These are phyloP conservation scores for Tapirus indicus DNA, from an alignment of 2,797 vertebrate species.

Conservation along the genomic window DNA sequence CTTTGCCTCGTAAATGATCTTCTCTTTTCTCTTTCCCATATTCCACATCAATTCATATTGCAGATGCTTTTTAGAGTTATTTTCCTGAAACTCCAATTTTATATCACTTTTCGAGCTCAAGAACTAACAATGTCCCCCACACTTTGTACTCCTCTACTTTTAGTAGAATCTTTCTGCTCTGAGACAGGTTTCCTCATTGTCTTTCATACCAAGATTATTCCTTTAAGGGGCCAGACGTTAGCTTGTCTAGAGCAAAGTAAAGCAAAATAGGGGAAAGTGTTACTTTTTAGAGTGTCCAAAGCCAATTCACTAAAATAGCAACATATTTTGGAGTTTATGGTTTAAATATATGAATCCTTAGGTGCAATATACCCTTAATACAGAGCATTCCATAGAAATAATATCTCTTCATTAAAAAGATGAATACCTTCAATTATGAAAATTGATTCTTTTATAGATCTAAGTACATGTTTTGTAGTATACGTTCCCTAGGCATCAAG, in stretches of 20 bases:
- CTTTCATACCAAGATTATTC: not conserved
- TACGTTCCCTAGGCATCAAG: conserved; percentile 9
- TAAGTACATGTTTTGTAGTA: not conserved
- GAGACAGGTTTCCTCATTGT: not conserved
- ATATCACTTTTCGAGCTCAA: not conserved
- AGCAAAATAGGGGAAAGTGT: not conserved
- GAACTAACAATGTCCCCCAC: not conserved
- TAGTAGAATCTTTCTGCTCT: not conserved
- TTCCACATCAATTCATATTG: not conserved
- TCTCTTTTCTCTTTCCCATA: conserved; percentile 1
- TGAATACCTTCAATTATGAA: not conserved
- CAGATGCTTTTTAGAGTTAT: not conserved
- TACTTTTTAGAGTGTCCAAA: conserved; percentile 17
- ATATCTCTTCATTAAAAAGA: conserved; percentile 29
- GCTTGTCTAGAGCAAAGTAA: conserved; percentile 31
- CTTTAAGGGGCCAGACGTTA: not conserved
- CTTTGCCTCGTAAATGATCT: not conserved
- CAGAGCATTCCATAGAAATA: not conserved
- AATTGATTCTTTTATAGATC: conserved; percentile 45
- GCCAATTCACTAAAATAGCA: conserved; percentile 54
- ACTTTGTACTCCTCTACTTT: not conserved
- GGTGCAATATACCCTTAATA: not conserved
- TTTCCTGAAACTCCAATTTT: conserved; percentile 45
- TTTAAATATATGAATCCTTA: conserved; percentile 46
- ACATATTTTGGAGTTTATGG: conserved; percentile 32